Evolutionary conservation across 2,888 invertebrate genomes (phyloP), one percentile per base, ranked within the genome.

Genomic region (Stenichneumon culpator): DNA sequence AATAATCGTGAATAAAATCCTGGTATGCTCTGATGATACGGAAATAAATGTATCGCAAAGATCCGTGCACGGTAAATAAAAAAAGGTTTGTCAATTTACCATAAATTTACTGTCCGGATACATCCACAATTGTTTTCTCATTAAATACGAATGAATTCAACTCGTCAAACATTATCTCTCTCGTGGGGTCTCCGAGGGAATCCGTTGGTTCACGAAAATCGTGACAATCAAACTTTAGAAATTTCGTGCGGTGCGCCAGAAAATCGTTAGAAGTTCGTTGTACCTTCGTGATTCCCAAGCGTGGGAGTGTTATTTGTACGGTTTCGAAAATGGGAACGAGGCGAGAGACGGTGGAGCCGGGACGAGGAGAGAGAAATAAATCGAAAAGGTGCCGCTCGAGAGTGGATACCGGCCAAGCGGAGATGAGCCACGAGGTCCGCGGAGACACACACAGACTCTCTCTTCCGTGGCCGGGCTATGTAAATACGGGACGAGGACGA

Each of bases 401-500:
- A 72, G 70, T 67, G 65, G 70, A 72, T 65, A 60, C 54, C 52
- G 28, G 19, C 73, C 32, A 68, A 60, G 72, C 50, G 63, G 67
- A 78, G 73, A 83, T 74, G 83, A 83, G 83, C 69, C 50, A 83
- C 83, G 83, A 75, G 79, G 69, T 70, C 32, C 60, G 47, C 52
- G 68, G 68, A 65, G 73, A 73, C 28, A 57, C 65, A 11, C 39
- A 11, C 39, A 1, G 39, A 16, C 5, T 50, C 65, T 75, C 57
- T 54, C 78, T 69, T 47, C 32, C 52, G 39, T 16, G 54, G 19
- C n/a, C 68, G 63, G 60, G 69, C 74, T 82, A 73, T 74, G 83
- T 80, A 80, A 86, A 82, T 86, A 78, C 78, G 80, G 78, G 77
- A 82, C 70, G 79, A 73, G 85, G 74, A 79, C 79, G 75, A 82